Percentiles rank a stretch among this genome's conserved stretches.
These are phyloP conservation scores for Troglohyphantes excavatus DNA, from an alignment of 2,888 invertebrate genomes.

Conservation along the genomic window DNA sequence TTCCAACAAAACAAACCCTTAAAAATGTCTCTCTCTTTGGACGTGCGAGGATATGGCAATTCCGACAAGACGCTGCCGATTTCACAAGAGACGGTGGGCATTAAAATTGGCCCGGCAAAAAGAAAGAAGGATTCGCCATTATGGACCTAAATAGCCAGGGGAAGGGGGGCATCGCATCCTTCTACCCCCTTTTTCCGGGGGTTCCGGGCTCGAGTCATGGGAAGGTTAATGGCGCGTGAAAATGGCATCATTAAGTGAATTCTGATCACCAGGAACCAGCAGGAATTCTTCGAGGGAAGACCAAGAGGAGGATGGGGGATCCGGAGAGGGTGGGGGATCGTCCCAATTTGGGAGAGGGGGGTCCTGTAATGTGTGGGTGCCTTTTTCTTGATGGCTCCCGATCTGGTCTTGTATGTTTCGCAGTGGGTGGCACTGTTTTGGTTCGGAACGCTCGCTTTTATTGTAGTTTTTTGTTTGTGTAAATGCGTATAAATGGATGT, in stretches of 20 bases:
- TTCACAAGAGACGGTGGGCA: slow-evolving; percentile 48
- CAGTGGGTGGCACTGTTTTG: slow-evolving; percentile 70
- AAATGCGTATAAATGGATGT: slow-evolving; percentile 57
- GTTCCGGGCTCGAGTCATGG: slow-evolving; percentile 50
- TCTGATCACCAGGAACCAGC: slow-evolving; percentile 75
- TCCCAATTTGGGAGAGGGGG: too few species aligned
- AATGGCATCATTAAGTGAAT: slow-evolving; percentile 79
- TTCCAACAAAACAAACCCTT: slow-evolving; percentile 43
- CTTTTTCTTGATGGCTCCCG: slow-evolving; percentile 58
- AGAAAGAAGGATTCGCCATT: slow-evolving; percentile 63
- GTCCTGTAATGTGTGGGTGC: slow-evolving; percentile 71
- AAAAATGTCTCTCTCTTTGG: slow-evolving; percentile 26
- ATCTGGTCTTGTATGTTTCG: slow-evolving; percentile 58
- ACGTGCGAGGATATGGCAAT: slow-evolving; percentile 46
- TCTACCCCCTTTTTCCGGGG: slow-evolving; percentile 7
- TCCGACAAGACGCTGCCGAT: slow-evolving; percentile 50
- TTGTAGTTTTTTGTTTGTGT: slow-evolving; percentile 23
- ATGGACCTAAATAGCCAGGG: slow-evolving; percentile 70
- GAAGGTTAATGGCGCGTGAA: slow-evolving; percentile 75
- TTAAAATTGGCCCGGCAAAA: slow-evolving; percentile 59
- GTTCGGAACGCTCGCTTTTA: slow-evolving; percentile 43
- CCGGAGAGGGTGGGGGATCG: too few species aligned
- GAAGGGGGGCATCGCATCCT: slow-evolving; percentile 37
- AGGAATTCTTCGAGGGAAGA: slow-evolving; percentile 62
- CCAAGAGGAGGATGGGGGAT: not conserved